Conservation (phyloP, 2,888 invertebrate species). For the Mesoligia furuncula region DNA sequence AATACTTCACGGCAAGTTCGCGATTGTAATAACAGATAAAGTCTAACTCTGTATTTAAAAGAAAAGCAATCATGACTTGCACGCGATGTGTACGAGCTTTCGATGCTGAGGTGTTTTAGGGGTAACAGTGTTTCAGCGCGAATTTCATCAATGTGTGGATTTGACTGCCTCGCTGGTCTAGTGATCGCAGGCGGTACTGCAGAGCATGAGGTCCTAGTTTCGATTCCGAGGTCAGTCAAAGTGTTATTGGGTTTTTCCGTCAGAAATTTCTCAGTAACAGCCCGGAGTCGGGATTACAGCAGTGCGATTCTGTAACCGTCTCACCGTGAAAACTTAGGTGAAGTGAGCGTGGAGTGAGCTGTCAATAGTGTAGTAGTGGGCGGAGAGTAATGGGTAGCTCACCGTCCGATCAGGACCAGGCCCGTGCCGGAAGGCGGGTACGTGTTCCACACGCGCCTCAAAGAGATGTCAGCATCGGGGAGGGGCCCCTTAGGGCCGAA, state of each 20-base stretch:
- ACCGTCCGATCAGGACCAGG: too few species aligned
- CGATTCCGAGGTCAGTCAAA: not conserved
- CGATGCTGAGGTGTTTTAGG: slow-evolving; percentile 28
- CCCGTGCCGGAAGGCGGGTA: too few species aligned
- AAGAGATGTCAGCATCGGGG: too few species aligned
- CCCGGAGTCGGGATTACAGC: too few species aligned
- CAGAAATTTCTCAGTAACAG: not conserved
- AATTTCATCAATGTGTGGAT: not conserved
- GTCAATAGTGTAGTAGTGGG: too few species aligned
- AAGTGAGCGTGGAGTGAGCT: too few species aligned
- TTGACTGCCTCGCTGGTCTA: not conserved
- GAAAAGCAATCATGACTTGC: slow-evolving; percentile 61
- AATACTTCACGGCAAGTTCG: slow-evolving; percentile 36
- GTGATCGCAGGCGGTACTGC: not conserved
- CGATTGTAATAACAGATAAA: slow-evolving; percentile 59
- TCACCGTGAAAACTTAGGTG: too few species aligned
- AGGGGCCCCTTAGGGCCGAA: too few species aligned
- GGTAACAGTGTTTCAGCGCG: slow-evolving; percentile 1
- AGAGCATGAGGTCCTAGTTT: not conserved
- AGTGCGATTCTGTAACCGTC: too few species aligned
- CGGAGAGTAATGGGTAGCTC: too few species aligned
- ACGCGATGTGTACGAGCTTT: slow-evolving; percentile 60
- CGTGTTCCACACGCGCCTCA: too few species aligned
- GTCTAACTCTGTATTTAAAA: slow-evolving; percentile 44
- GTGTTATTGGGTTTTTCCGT: not conserved